A percentile compares a stretch with the other conserved stretches of the same genome.
Evolutionary conservation across 2,888 invertebrate species (phyloP).

Genomic region (Steromphala cineraria): DNA sequence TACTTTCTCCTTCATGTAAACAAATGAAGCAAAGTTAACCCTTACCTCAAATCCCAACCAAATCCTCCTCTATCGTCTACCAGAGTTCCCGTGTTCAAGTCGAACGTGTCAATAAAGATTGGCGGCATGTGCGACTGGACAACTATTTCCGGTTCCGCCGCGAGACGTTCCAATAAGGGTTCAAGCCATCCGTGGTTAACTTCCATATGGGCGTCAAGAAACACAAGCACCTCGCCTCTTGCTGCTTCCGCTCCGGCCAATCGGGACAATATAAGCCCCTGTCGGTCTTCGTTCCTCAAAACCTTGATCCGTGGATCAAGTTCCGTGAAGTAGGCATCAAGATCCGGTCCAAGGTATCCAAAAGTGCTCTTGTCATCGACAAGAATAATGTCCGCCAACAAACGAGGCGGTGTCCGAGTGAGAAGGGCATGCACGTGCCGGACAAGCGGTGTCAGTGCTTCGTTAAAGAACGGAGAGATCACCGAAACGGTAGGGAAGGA

Average conservation of each 20-base stretch:
- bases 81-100: not conserved
- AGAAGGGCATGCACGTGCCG: not conserved
- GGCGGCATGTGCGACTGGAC: slow-evolving; percentile 21
- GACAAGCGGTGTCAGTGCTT: not conserved
- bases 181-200: slow-evolving; percentile 23
- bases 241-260: slow-evolving; percentile 24
- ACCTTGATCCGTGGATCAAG: slow-evolving; percentile 19
- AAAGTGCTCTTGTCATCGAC: slow-evolving; percentile 31
- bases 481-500: not conserved
- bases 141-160: not conserved
- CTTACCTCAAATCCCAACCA: slow-evolving; percentile 22
- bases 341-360: slow-evolving; percentile 20
- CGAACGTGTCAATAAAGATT: not conserved
- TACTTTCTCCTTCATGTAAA: too few species aligned
- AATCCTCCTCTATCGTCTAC: slow-evolving; percentile 1
- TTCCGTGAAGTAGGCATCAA: slow-evolving; percentile 8
- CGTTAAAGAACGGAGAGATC: not conserved
- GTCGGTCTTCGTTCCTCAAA: slow-evolving; percentile 16
- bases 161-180: slow-evolving; percentile 20
- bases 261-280: slow-evolving; percentile 25
- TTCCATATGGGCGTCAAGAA: slow-evolving; percentile 33
- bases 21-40: not conserved
- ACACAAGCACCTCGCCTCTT: slow-evolving; percentile 24
- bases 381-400: slow-evolving; percentile 23
- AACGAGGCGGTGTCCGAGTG: not conserved